Evolutionary conservation across 2,797 vertebrate species (phyloP), one percentile per base, ranked within the genome.

Genomic region (Halcyon smyrnensis): DNA sequence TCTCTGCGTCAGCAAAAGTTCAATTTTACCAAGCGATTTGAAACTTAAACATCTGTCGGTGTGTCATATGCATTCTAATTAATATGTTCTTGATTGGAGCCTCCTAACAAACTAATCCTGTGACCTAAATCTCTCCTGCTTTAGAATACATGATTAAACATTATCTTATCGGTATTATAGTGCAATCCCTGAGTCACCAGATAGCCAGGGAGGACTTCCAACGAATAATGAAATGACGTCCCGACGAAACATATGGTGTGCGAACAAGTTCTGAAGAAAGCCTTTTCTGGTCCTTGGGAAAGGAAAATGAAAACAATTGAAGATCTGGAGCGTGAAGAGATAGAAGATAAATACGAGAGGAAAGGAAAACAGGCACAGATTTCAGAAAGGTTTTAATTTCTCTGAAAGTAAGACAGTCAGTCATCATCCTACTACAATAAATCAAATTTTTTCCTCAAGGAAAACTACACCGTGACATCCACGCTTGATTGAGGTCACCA

Each of bases 51-150:
- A 95, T 92, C 94, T 93, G 89, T 8, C 73, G 50, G 50, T 13
- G 54, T 39, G 70, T 65, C 69, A 25, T 18, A 53, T 24, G 65
- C 37, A 53, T 81, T 93, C 86, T 59, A 93, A 93, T 80, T 87
- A 95, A 91, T 95, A 90, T 70, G 62, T 91, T 90, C 93, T 92
- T 82, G 87, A 95, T 68, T 89, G 92, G 94, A 80, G 95, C 91
- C 91, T 88, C 87, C 91, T 95, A 97, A 95, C 91, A 71, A 95
- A 91, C 92, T 95, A 97, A 97, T 96, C 94, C 93, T 3, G 28
- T 96, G 95, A 96, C 97, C 96, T 87, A 92, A 96, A 95, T 95
- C 96, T 95, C 96, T 95, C 91, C 84, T 69, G 84, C 71, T 73
- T 81, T 77, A 83, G 79, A 82, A 91, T 81, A 86, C 89, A 94